Evolutionary conservation across 92 coral and sea anemone genomes (phyloP), one percentile per base, ranked within the genome.

Genomic region (Parazoanthus darwini): DNA sequence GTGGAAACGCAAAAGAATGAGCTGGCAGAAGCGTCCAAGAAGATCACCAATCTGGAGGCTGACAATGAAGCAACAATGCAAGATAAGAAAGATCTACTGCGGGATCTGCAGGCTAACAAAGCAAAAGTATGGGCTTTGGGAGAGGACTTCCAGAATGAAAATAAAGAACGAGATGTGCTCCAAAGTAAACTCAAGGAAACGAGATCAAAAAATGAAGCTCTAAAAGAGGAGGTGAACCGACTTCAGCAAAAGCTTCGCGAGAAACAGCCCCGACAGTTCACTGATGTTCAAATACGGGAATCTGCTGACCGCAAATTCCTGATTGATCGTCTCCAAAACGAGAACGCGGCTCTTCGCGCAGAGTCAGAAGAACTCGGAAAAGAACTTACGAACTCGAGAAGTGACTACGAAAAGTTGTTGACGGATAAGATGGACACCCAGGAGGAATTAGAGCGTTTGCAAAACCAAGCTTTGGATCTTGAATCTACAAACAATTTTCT

Each of bases 161-260:
- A 58, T 20, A 91, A 88, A 78, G 90, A 91, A 77, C 85, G 89
- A 38, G 93, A 89, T 16, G 88, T 83, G 11, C 93, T 87, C 9
- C 86, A 91, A 67, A 87, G 90, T 35, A 91, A 87, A 37, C 78
- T 91, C 25, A 89, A 81, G 25, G 93, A 91, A 38, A 56, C 76
- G 56, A 91, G 79, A 81, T 71, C 77, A 44, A 87, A 89, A 77
- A 78, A 82, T 43, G 93, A 88, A 37, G 89, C 80, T 76, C 81
- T 91, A 66, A 91, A 88, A 68, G 89, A 91, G 44, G 93, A 91
- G 46, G 76, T 82, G 44, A 86, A 89, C 58, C 81, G 93, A 77
- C 90, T 91, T 79, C 93, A 91, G 82, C 86, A 91, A 42, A 91
- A 88, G 39, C 93, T 91, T 48, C 82, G 89, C 18, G 93, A 91